phyloP scores from a whole-genome alignment of 2,888 invertebrate species.

The Ceramica pisi region DNA sequence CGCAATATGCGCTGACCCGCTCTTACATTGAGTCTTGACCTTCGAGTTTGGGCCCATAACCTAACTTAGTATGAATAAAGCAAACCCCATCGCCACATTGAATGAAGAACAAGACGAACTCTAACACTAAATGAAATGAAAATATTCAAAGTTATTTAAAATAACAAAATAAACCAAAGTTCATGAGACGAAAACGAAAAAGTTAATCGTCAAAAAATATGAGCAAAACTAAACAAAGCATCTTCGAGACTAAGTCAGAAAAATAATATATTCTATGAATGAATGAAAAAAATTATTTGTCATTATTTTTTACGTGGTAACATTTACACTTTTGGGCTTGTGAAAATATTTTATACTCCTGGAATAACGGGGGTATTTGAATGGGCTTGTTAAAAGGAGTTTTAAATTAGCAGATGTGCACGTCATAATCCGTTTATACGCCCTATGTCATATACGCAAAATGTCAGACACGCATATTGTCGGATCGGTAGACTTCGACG shows the following conservation, averaged over 20 bases:
- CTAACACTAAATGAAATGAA: conserved; percentile 61
- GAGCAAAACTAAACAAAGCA: conserved; percentile 65
- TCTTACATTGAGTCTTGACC: neutral
- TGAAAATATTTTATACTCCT: neutral
- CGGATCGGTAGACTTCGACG: no score
- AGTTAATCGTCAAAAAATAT: conserved; percentile 62
- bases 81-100: conserved; percentile 43
- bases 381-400: no score
- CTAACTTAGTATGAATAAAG: neutral
- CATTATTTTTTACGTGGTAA: conserved; percentile 45
- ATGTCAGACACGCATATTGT: no score
- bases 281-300: conserved; percentile 32
- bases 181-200: conserved; percentile 60
- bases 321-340: neutral
- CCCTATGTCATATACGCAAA: no score
- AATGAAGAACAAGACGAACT: conserved; percentile 39
- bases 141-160: conserved; percentile 59
- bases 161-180: conserved; percentile 62
- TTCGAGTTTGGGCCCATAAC: neutral
- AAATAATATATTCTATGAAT: conserved; percentile 46
- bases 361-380: no score
- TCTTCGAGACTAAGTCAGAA: conserved; percentile 54
- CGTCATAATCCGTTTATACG: no score
- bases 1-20: neutral
- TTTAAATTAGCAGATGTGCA: no score